Conservation (phyloP, 2,888 invertebrate genomes). For the Callinectes sapidus region DNA sequence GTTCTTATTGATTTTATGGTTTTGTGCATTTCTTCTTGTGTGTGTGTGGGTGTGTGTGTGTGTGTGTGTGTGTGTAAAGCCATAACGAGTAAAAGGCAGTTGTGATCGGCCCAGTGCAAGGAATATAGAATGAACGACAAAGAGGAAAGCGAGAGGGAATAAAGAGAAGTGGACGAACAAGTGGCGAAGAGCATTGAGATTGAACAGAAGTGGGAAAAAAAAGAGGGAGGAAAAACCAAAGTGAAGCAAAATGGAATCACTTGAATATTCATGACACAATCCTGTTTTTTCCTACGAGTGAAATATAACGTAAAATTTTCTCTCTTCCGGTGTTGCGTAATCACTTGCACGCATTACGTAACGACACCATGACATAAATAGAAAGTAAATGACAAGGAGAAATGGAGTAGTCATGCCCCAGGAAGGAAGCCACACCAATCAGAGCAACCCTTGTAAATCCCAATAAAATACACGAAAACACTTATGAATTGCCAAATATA, state of each 20-base stretch:
- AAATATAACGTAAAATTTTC: neutral
- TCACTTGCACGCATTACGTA: neutral
- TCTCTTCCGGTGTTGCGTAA: neutral
- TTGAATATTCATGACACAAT: neutral
- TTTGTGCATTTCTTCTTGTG: neutral
- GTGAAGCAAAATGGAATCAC: neutral
- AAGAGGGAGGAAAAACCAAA: neutral
- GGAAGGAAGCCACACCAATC: neutral
- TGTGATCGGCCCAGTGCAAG: neutral
- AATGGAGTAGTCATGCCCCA: neutral
- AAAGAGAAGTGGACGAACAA: neutral
- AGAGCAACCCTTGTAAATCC: no score
- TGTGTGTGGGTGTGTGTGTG: slow-evolving; percentile 26
- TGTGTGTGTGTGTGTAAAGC: slow-evolving; percentile 11
- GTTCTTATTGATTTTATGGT: neutral
- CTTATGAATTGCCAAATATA: no score
- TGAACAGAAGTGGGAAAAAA: neutral
- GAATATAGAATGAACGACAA: neutral
- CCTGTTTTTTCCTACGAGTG: neutral
- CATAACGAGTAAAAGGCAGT: neutral
- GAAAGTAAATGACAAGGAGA: neutral
- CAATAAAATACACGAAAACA: no score
- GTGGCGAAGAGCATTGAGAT: neutral
- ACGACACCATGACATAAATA: neutral
- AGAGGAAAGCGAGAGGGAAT: neutral